Base-by-base conservation (phyloP, 2,113 vertebrate species). In the Petrocephalus zakoni region DNA sequence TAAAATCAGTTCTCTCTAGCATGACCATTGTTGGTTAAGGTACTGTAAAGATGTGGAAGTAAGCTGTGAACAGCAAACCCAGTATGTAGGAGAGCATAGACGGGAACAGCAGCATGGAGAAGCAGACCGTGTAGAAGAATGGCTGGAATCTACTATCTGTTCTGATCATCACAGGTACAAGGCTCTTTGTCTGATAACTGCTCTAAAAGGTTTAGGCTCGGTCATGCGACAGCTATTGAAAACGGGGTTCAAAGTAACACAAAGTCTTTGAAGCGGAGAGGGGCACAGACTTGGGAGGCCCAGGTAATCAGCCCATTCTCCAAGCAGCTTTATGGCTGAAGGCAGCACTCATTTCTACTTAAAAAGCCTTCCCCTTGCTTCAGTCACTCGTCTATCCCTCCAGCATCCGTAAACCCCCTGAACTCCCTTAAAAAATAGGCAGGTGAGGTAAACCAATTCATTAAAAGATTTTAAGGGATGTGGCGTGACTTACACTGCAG, bases 401-500 rank as follows among this genome's bases (percentile, higher is more conserved):
- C 42, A 37, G 72, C 72, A 78, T 42, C 34, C 3, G 17, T 19
- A 78, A 78, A 19, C 72, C 46, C 25, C 51, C 52, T 58, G 37
- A 49, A 86, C 17, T 78, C 72, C 34, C 17, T 78, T 17, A 52
- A 34, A 86, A 34, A 55, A 34, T 2, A 17, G 51, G 17, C 10
- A 55, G 1, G 85, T 2, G 4, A 55, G 52, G 29, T 52, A 34
- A 47, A 19, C 22, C n/a, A 25, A 61, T 7, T 47, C 22, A 29
- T 13, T 2, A 75, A 37, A 34, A 75, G 29, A 75, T 6, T 42
- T 68, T 29, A 68, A 68, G n/a, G 10, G 61, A 68, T 68, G 25
- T 4, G 34, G 34, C 2, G 8, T 19, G 6, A 22, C 78, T 93
- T 91, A 97, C 97, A 96, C 93, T 97, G 96, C 1, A 96, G 96